phyloP scores from a whole-genome alignment of 2,888 invertebrate species.

The Aquatica leii region DNA sequence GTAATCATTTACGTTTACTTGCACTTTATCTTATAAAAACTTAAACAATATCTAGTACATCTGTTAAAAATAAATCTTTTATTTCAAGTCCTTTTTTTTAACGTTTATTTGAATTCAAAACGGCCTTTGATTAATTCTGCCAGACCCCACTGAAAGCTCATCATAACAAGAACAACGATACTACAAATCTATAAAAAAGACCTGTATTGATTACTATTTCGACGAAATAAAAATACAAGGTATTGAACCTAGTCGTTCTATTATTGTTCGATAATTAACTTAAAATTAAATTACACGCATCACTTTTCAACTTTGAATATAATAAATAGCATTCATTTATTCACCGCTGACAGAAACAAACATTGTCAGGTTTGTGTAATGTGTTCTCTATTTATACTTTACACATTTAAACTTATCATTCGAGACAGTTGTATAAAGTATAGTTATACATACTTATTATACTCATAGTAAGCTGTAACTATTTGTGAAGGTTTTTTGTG shows the following conservation, averaged over 20 bases:
- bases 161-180: too few relatives aligned
- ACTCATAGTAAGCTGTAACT: slow-evolving; percentile 18
- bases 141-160: too few relatives aligned
- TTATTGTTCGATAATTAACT: slow-evolving; percentile 1
- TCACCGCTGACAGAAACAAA: slow-evolving; percentile 16
- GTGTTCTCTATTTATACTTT: slow-evolving; percentile 10
- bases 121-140: too few relatives aligned
- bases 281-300: slow-evolving; percentile 4
- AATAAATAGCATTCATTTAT: slow-evolving; percentile 15
- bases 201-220: too few relatives aligned
- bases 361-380: slow-evolving; percentile 11
- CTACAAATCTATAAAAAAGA: too few relatives aligned
- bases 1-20: too few relatives aligned
- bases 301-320: slow-evolving; percentile 3
- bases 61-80: too few relatives aligned
- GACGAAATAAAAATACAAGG: too few relatives aligned
- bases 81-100: too few relatives aligned
- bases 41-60: too few relatives aligned
- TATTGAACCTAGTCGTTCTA: neutral
- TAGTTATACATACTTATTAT: slow-evolving; percentile 11
- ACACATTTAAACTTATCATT: slow-evolving; percentile 14
- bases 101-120: too few relatives aligned
- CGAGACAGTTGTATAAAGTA: slow-evolving; percentile 15
- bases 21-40: too few relatives aligned
- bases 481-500: slow-evolving; percentile 12